phyloP scores from a whole-genome alignment of 1,140 invertebrate genomes.

The Zaprionus lachaisei region DNA sequence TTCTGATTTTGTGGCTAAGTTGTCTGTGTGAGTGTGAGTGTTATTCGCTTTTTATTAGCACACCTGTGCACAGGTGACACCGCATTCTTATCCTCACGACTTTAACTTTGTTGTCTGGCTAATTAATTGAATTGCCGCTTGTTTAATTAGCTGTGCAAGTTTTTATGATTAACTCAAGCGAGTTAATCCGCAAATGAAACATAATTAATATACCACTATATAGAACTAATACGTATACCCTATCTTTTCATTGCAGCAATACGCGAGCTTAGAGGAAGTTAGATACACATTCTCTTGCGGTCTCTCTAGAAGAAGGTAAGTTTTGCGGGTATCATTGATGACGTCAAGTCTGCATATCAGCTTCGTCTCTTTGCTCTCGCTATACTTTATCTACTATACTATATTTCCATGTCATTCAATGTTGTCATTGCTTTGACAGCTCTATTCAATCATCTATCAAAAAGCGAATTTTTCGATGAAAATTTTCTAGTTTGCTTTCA shows the following conservation, averaged over 20 bases:
- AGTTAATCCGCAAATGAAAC: constrained; percentile 28
- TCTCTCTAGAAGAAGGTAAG: constrained; percentile 48
- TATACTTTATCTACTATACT: background rate
- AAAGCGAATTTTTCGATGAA: background rate
- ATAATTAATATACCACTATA: background rate
- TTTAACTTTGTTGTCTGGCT: constrained; percentile 49
- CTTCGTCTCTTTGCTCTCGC: background rate
- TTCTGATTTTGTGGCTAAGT: constrained; percentile 75
- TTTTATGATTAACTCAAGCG: constrained; percentile 44
- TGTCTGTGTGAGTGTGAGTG: constrained; percentile 11
- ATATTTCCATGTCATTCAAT: constrained; percentile 4
- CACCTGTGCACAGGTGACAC: constrained; percentile 59
- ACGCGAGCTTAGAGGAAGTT: background rate
- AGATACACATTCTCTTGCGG: background rate
- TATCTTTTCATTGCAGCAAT: constrained; percentile 52
- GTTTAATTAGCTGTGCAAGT: constrained; percentile 68
- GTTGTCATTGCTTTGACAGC: constrained; percentile 47
- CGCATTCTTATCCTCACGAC: constrained; percentile 36
- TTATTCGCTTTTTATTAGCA: constrained; percentile 60
- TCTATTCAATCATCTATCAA: constrained; percentile 39
- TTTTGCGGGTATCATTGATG: constrained; percentile 2
- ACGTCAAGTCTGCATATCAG: constrained; percentile 1
- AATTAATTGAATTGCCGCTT: constrained; percentile 78
- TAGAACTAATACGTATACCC: background rate
- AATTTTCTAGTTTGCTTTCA: constrained; percentile 21